Evolutionary conservation across 2,888 invertebrate species (phyloP).

Genomic region (Phytoseiulus persimilis): DNA sequence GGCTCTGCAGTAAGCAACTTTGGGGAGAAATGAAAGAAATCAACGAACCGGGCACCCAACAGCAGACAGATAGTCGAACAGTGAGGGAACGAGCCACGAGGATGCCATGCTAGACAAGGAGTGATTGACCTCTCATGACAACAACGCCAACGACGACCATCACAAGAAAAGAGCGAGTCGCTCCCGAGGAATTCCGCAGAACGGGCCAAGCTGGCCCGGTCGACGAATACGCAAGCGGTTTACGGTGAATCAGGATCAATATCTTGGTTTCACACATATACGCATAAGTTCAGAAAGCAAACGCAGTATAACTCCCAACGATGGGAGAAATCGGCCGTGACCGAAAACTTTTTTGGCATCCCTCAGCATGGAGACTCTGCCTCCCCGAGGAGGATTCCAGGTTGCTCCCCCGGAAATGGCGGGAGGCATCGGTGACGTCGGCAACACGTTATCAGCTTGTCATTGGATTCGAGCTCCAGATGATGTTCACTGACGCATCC

Average conservation of each 20-base stretch:
- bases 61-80: neutral
- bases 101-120: neutral
- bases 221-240: neutral
- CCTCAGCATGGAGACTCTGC: no score
- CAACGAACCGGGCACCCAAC: neutral
- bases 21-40: neutral
- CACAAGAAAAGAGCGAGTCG: neutral
- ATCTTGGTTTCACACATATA: neutral
- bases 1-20: neutral
- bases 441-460: no score
- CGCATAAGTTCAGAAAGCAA: neutral
- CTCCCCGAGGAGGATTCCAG: no score
- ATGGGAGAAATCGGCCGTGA: neutral
- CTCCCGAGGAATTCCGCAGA: neutral
- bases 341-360: no score
- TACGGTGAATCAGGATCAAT: neutral
- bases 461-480: no score
- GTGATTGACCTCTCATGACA: conserved; percentile 5
- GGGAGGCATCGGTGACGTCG: no score
- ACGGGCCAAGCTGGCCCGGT: neutral
- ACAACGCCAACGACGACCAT: neutral
- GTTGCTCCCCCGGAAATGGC: no score
- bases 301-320: neutral
- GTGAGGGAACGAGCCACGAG: neutral
- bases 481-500: no score